Base-by-base conservation (phyloP, 2,113 vertebrate genomes). In the Solea solea region DNA sequence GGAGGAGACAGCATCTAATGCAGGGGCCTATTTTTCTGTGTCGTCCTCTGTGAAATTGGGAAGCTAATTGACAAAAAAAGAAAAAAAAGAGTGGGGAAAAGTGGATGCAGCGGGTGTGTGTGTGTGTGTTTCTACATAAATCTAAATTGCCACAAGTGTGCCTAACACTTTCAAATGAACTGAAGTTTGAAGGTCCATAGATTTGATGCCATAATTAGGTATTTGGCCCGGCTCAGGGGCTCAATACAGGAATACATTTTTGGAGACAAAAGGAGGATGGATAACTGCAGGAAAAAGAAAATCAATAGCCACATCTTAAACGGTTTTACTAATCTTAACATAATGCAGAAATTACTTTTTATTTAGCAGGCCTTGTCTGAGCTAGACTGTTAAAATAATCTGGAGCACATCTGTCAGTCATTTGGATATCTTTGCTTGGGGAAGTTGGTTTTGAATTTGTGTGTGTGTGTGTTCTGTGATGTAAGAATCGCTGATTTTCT, bases 31-130 rank as follows among this genome's bases (percentile, higher is more conserved):
- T 42, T 77, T 70, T 49, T 68, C 69, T 68, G 10, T 49, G 69
- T 7, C 8, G 0, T 5, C 41, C 0, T 48, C 1, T 44, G 49
- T 58, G 78, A 61, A 77, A 69, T 42, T 53, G 16, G 41, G 25
- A 41, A 2, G 50, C 14, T 1, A 12, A 39, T 25, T 66, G 55
- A 72, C 7, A 16, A 74, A 46, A 67, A 64, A 21, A 70, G 50
- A 28, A 27, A 53, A n/a, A 73, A 74, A 76, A 46, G n/a, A n/a
- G n/a, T n/a, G 77, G 58, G 49, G 54, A 59, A 57, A 72, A 69
- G 60, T 41, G 64, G 55, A 48, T 76, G 62, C 58, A 68, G 56
- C 25, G 53, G 1, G 12, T 14, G 4, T 27, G 61, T 40, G 21
- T 21, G 53, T 0, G 12, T 14, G 4, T 27, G 61, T 40, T 48